Percentiles rank a stretch among this genome's conserved stretches.
Evolutionary conservation across 2,113 vertebrate genomes (phyloP).

Genomic region (Hippocampus mohnikei): DNA sequence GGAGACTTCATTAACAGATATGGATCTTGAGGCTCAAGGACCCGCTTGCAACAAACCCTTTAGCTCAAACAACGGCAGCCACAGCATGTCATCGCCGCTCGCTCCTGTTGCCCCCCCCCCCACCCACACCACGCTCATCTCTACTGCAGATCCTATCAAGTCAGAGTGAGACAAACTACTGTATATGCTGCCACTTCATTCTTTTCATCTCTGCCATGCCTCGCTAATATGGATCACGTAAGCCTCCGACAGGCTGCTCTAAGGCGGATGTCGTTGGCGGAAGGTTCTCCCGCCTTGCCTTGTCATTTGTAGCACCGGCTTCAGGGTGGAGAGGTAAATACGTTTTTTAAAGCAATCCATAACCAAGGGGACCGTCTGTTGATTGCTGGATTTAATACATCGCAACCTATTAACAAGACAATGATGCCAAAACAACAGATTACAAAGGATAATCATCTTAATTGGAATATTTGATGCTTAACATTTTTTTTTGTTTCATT

Average conservation of each 20-base stretch:
- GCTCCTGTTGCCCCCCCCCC: slow-evolving; percentile 22
- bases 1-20: slow-evolving; percentile 77
- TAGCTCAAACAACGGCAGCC: slow-evolving; percentile 30
- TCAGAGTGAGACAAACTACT: slow-evolving; percentile 24
- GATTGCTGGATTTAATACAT: background rate
- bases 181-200: slow-evolving; percentile 34
- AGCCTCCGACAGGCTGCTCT: slow-evolving; percentile 25
- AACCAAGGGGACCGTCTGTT: background rate
- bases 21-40: slow-evolving; percentile 59
- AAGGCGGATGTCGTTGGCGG: slow-evolving; percentile 35
- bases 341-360: background rate
- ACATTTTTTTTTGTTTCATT: background rate
- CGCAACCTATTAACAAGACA: background rate
- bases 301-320: background rate
- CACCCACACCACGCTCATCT: background rate
- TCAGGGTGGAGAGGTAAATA: background rate
- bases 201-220: slow-evolving; percentile 44
- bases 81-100: slow-evolving; percentile 31
- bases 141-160: slow-evolving; percentile 41
- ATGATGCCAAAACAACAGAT: slow-evolving; percentile 1
- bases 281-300: slow-evolving; percentile 42
- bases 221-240: slow-evolving; percentile 35
- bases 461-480: background rate
- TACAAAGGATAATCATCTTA: slow-evolving; percentile 4
- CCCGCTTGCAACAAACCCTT: slow-evolving; percentile 47